These are phyloP conservation scores for Tychaedon coryphoeus DNA, from an alignment of 2,113 vertebrate genomes.

Conservation along the genomic window DNA sequence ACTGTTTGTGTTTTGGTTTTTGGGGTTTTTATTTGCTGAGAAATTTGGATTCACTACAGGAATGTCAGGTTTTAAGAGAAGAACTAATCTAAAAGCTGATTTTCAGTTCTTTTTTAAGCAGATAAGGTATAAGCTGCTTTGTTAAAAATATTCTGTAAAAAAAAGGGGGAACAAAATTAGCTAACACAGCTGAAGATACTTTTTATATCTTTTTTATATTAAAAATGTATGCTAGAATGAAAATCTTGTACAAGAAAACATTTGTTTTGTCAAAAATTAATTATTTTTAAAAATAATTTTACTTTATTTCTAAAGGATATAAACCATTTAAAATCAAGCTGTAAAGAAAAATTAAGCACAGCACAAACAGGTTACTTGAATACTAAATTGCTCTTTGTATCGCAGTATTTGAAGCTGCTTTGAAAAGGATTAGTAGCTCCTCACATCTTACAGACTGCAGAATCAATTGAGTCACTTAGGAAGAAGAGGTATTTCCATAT, in stretches of 20 bases:
- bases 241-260: neutral
- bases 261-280: neutral
- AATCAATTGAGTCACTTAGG: conserved; percentile 44
- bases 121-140: neutral
- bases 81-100: neutral
- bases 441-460: conserved; percentile 5
- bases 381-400: neutral
- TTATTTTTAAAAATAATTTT: neutral
- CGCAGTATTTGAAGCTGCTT: neutral
- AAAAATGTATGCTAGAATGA: neutral
- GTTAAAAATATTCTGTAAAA: neutral
- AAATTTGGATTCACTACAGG: neutral
- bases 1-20: neutral
- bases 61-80: neutral
- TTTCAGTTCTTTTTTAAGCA: neutral
- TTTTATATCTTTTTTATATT: neutral
- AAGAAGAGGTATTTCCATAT: conserved; percentile 32
- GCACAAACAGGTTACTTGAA: neutral
- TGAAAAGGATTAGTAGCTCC: conserved; percentile 12
- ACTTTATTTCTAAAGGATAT: neutral
- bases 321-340: neutral
- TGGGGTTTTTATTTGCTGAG: neutral
- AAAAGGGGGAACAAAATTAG: neutral
- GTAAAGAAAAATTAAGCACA: neutral
- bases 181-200: neutral